Conservation (phyloP, 2,888 invertebrate species). For the Dastarcus helophoroides region DNA sequence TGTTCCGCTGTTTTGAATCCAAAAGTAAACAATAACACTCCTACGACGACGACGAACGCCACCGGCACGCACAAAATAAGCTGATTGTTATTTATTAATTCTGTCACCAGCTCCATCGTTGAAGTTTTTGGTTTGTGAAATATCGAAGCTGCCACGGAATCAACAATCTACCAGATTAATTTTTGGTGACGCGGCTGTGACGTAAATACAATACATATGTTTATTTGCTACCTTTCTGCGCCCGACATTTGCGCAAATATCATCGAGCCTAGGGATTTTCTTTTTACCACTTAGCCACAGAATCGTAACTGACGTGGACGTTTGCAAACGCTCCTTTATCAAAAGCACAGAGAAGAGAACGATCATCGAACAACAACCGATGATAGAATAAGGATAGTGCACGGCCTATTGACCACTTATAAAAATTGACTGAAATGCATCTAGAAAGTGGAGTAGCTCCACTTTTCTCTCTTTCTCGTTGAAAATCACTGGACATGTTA, state of each 20-base stretch:
- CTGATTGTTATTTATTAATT: constrained; percentile 47
- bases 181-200: constrained; percentile 60
- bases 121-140: constrained; percentile 6
- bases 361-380: no score
- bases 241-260: constrained; percentile 22
- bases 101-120: constrained; percentile 48
- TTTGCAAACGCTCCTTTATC: no score
- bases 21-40: constrained; percentile 27
- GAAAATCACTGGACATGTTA: no score
- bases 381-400: no score
- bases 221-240: constrained; percentile 17
- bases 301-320: no score
- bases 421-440: no score
- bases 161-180: constrained; percentile 13
- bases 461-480: no score
- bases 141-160: constrained; percentile 23
- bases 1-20: constrained; percentile 40
- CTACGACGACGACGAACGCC: constrained; percentile 36
- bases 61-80: constrained; percentile 45
- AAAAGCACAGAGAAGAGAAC: no score
- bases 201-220: constrained; percentile 43
- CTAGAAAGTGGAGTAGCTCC: no score
- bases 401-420: no score
- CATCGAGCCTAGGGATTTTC: constrained; percentile 9
- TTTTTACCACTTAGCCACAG: not conserved